These are phyloP conservation scores for Lagopus leucura DNA, from an alignment of 2,113 vertebrate genomes.

Conservation along the genomic window DNA sequence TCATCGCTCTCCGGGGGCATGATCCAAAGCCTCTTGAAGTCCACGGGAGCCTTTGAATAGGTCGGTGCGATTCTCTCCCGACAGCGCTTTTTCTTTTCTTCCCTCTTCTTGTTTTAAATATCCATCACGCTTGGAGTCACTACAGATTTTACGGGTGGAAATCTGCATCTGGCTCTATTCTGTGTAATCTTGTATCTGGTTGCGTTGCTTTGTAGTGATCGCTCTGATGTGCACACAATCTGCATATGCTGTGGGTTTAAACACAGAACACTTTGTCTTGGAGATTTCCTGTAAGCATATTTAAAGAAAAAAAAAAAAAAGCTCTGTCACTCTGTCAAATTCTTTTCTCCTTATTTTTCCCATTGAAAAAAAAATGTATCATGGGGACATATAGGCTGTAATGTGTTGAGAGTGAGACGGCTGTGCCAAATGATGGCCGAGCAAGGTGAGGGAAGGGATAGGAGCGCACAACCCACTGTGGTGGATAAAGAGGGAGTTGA, in stretches of 20 bases:
- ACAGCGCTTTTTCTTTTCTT: neutral
- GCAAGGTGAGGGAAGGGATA: neutral
- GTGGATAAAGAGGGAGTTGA: neutral
- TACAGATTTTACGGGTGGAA: conserved; percentile 3
- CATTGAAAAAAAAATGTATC: neutral
- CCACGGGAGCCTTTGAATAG: neutral
- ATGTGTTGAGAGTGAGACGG: neutral
- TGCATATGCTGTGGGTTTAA: conserved; percentile 29
- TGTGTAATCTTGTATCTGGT: neutral
- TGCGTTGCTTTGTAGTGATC: conserved; percentile 6
- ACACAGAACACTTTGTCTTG: conserved; percentile 50
- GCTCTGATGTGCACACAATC: conserved; percentile 20
- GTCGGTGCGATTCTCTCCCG: neutral
- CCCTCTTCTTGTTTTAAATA: neutral
- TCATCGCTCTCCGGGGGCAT: neutral
- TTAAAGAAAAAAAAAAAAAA: neutral
- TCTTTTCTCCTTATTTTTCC: conserved; percentile 18
- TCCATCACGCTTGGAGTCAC: neutral
- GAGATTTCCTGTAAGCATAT: conserved; percentile 14
- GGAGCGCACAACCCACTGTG: neutral
- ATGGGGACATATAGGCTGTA: neutral
- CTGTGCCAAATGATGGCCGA: neutral
- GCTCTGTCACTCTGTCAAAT: conserved; percentile 43
- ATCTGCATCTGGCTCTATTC: conserved; percentile 21
- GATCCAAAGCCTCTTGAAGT: neutral